phyloP scores from a whole-genome alignment of 2,888 invertebrate species.

The Idaea straminata region DNA sequence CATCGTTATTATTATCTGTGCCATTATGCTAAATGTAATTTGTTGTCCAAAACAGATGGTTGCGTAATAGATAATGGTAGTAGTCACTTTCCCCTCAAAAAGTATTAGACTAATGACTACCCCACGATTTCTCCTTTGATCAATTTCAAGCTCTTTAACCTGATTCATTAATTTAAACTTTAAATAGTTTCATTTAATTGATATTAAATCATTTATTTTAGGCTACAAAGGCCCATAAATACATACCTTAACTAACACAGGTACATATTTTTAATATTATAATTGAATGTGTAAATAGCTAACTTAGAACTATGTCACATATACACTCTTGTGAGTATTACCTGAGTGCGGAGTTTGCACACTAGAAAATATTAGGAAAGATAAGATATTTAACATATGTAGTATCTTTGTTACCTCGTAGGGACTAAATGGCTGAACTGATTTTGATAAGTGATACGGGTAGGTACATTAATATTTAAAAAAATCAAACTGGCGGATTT shows the following conservation, averaged over 20 bases:
- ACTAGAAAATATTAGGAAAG: too few species aligned
- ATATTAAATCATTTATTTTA: too few species aligned
- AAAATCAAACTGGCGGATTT: too few species aligned
- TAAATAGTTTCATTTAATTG: neutral
- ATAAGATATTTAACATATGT: neutral
- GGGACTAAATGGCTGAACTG: neutral
- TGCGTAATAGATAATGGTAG: constrained; percentile 23
- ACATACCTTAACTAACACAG: too few species aligned
- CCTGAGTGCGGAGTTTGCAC: neutral
- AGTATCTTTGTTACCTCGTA: neutral
- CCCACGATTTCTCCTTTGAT: constrained; percentile 40
- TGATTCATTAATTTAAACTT: constrained; percentile 13
- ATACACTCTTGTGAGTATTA: too few species aligned
- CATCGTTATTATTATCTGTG: neutral
- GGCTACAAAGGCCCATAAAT: too few species aligned
- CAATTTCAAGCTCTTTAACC: constrained; percentile 39
- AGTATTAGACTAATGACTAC: constrained; percentile 19
- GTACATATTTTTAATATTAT: too few species aligned
- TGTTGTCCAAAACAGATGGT: constrained; percentile 18
- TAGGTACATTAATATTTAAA: too few species aligned
- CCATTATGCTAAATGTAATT: neutral
- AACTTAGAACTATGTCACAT: too few species aligned
- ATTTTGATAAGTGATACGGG: neutral
- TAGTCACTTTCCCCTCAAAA: constrained; percentile 34
- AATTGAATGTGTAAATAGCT: too few species aligned